These are phyloP conservation scores for Amphiura filiformis DNA, from an alignment of 35 echinoderm and acorn worm genomes.

Conservation along the genomic window DNA sequence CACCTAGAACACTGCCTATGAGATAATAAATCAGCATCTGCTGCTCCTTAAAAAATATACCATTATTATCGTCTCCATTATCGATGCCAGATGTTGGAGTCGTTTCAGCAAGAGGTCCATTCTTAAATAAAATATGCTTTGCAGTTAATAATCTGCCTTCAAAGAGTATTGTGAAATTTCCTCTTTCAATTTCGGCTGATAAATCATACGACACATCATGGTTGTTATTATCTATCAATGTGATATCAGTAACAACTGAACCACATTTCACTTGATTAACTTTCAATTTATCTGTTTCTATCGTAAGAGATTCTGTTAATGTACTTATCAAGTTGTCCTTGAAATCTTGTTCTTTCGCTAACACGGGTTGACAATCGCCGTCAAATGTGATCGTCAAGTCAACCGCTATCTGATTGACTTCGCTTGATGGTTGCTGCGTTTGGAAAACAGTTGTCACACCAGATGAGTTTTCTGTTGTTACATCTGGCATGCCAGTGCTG, in stretches of 20 bases:
- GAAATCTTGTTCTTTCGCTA: background rate
- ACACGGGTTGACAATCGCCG: background rate
- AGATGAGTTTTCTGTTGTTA: background rate
- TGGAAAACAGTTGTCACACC: background rate
- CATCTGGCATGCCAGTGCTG: background rate
- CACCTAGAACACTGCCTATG: conserved; percentile 60
- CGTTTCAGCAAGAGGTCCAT: background rate
- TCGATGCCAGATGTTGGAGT: background rate
- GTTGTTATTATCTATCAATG: background rate
- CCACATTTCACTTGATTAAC: background rate
- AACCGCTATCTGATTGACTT: background rate
- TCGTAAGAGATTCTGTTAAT: background rate
- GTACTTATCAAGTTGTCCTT: background rate
- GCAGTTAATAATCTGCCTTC: background rate
- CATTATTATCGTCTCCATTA: background rate
- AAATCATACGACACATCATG: background rate
- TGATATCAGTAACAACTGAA: background rate
- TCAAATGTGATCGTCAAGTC: background rate
- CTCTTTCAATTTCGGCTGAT: background rate
- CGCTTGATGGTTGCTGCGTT: background rate
- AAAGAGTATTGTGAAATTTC: background rate
- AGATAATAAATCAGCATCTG: conserved; percentile 73
- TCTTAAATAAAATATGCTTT: background rate
- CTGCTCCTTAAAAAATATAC: conserved; percentile 53
- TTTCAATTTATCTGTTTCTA: background rate